Evolutionary conservation across 2,797 vertebrate genomes (phyloP).

Genomic region (Distichodus sexfasciatus): DNA sequence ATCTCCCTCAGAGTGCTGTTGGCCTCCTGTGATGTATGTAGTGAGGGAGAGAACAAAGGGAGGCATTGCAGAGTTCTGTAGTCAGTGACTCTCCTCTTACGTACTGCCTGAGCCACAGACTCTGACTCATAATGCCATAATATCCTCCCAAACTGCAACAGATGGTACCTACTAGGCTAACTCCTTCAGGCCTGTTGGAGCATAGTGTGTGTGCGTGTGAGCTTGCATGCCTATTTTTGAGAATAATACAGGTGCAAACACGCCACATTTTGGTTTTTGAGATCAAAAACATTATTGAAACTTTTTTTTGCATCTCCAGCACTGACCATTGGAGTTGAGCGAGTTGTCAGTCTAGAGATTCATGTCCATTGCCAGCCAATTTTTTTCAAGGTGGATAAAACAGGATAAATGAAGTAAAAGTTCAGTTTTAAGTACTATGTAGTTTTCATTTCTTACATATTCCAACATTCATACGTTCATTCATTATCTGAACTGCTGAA

Average conservation of each 20-base stretch:
- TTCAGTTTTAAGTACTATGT: too few species aligned
- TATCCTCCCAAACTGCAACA: slow-evolving; percentile 46
- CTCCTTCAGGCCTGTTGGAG: slow-evolving; percentile 13
- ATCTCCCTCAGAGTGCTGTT: background rate
- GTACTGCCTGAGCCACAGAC: slow-evolving; percentile 31
- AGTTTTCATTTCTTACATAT: too few species aligned
- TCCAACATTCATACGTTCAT: too few species aligned
- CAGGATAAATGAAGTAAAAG: too few species aligned
- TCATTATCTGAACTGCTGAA: too few species aligned
- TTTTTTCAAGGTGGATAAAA: too few species aligned
- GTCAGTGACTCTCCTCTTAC: slow-evolving; percentile 30
- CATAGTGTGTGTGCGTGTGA: slow-evolving; percentile 13
- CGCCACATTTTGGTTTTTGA: too few species aligned
- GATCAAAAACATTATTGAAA: too few species aligned
- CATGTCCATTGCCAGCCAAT: too few species aligned
- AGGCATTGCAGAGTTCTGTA: slow-evolving; percentile 2
- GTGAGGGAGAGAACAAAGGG: slow-evolving; percentile 26
- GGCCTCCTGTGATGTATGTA: slow-evolving; percentile 13
- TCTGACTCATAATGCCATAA: slow-evolving; percentile 44
- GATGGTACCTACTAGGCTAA: slow-evolving; percentile 26
- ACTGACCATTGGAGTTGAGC: too few species aligned
- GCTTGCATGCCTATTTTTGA: slow-evolving; percentile 3
- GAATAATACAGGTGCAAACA: slow-evolving; percentile 1
- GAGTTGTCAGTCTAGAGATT: too few species aligned
- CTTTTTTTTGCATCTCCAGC: too few species aligned